phyloP scores from a whole-genome alignment of 2,113 vertebrate species.

The Antennarius striatus region DNA sequence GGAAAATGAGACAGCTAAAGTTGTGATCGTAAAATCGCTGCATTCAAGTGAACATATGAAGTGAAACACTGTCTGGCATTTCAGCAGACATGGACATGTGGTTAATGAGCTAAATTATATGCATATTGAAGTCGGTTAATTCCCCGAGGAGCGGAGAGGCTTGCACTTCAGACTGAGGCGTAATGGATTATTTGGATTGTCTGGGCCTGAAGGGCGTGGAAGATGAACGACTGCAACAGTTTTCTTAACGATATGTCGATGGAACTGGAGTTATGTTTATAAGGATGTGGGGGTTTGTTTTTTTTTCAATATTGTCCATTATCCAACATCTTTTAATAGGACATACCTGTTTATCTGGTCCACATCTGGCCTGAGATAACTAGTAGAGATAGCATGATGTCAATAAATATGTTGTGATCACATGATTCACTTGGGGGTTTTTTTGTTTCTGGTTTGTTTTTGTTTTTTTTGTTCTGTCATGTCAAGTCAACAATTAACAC shows the following conservation, averaged over 20 bases:
- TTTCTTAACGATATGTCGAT: constrained; percentile 14
- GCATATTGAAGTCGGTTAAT: constrained; percentile 25
- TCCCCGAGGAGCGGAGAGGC: constrained; percentile 29
- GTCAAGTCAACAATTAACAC: too few species aligned
- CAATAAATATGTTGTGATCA: too few species aligned
- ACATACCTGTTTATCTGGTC: too few species aligned
- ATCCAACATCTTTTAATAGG: neutral
- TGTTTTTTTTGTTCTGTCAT: too few species aligned
- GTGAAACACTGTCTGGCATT: constrained; percentile 22
- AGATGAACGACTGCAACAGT: constrained; percentile 2
- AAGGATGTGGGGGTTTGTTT: too few species aligned
- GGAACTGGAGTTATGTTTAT: neutral
- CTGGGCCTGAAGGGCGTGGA: constrained; percentile 16
- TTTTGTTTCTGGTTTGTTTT: too few species aligned
- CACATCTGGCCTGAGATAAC: too few species aligned
- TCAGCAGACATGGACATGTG: constrained; percentile 20
- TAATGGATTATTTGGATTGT: constrained; percentile 39
- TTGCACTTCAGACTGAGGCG: constrained; percentile 15
- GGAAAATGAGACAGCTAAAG: constrained; percentile 6
- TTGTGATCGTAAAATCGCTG: constrained; percentile 5
- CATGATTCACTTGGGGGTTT: too few species aligned
- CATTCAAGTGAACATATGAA: constrained; percentile 10
- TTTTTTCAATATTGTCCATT: neutral
- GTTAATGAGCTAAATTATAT: constrained; percentile 44
- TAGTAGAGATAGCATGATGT: too few species aligned